Conservation (phyloP, 1,140 invertebrate species). For the Halictus rubicundus region DNA sequence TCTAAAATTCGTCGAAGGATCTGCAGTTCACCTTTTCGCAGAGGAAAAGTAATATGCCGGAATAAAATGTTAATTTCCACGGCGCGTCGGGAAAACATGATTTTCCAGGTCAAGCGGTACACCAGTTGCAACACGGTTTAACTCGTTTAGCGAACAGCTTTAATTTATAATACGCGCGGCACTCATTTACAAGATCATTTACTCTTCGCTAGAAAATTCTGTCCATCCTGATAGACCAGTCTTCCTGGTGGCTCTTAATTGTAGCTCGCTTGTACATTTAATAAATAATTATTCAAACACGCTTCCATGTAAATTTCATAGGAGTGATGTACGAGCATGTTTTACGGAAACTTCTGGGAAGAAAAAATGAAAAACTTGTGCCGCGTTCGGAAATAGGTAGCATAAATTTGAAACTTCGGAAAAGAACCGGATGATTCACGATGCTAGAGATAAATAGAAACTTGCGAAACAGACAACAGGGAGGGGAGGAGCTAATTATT, state of each 20-base stretch:
- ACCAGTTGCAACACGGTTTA: constrained; percentile 7
- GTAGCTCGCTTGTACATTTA: neutral
- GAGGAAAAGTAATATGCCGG: constrained; percentile 8
- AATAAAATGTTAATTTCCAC: constrained; percentile 31
- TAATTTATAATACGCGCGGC: neutral
- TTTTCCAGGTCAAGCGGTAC: neutral
- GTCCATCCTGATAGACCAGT: neutral
- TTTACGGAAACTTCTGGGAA: too few relatives aligned
- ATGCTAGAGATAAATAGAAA: neutral
- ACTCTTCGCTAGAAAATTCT: neutral
- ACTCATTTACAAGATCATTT: constrained; percentile 6
- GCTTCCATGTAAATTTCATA: too few relatives aligned
- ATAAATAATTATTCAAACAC: too few relatives aligned
- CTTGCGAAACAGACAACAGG: neutral
- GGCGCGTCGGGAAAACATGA: neutral
- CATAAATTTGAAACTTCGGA: too few relatives aligned
- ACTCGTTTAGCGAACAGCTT: constrained; percentile 22
- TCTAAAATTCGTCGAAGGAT: too few relatives aligned
- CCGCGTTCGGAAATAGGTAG: neutral
- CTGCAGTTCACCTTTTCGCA: too few relatives aligned
- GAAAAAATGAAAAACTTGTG: neutral
- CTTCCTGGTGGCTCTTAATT: neutral
- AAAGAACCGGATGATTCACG: neutral
- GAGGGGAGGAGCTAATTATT: constrained; percentile 31
- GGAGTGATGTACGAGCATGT: too few relatives aligned